phyloP scores from a whole-genome alignment of 2,113 vertebrate genomes.

The Felis chaus region DNA sequence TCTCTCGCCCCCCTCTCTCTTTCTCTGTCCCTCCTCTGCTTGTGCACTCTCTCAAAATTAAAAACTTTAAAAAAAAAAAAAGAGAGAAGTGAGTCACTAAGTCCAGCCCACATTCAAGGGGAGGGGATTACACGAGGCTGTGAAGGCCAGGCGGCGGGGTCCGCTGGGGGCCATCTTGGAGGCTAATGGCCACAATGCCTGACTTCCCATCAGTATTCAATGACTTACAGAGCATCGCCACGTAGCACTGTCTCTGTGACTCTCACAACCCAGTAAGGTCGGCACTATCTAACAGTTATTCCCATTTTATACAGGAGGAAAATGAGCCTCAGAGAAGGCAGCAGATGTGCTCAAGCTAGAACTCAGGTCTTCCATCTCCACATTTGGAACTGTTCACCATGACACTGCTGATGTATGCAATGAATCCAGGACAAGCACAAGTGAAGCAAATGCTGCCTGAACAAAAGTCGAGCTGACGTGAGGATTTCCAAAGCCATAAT shows the following conservation, averaged over 20 bases:
- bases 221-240: background rate
- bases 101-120: background rate
- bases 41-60: too few relatives aligned
- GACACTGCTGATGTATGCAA: background rate
- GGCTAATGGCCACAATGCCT: background rate
- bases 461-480: background rate
- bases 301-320: background rate
- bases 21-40: too few relatives aligned
- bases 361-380: background rate
- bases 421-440: background rate
- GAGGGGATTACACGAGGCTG: background rate
- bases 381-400: background rate
- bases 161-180: background rate
- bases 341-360: background rate
- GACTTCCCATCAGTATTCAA: background rate
- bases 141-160: background rate
- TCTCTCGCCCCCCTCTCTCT: too few relatives aligned
- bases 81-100: background rate
- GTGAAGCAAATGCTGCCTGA: background rate
- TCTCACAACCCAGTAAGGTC: background rate
- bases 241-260: background rate
- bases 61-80: too few relatives aligned
- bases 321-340: background rate
- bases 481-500: background rate
- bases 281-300: background rate